These are phyloP conservation scores for Melanophora roralis DNA, from an alignment of 2,888 invertebrate genomes.

Conservation along the genomic window DNA sequence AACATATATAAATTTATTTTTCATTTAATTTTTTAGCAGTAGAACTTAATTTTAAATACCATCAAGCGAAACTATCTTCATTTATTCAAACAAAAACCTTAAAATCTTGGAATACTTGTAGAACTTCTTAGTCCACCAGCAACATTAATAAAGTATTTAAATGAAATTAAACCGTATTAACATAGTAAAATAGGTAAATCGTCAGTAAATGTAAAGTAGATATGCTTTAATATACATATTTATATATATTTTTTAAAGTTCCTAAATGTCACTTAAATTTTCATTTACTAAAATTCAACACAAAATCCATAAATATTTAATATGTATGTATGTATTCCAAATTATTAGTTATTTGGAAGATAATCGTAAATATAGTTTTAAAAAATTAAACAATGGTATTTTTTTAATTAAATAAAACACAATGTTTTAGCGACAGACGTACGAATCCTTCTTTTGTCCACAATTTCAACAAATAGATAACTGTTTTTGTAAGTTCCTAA, in stretches of 20 bases:
- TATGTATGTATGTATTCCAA: no score
- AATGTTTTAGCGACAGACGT: no score
- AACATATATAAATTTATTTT: neutral
- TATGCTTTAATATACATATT: neutral
- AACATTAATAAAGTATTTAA: neutral
- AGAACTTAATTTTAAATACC: no score
- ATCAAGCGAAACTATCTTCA: constrained; percentile 15
- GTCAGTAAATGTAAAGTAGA: constrained; percentile 19
- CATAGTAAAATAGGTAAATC: constrained; percentile 18
- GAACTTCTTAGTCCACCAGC: neutral
- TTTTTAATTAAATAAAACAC: no score
- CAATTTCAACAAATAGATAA: no score
- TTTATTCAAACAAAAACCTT: neutral
- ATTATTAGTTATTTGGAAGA: no score
- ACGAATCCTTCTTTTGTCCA: no score
- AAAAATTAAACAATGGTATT: no score
- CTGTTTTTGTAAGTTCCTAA: no score
- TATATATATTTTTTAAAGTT: constrained; percentile 51
- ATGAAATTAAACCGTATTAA: no score
- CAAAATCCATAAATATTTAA: neutral
- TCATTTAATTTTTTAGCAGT: neutral
- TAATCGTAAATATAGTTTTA: no score
- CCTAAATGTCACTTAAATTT: constrained; percentile 48
- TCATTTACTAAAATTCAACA: constrained; percentile 7
- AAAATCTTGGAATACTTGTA: neutral